Conservation (phyloP, 2,888 invertebrate genomes). For the Leucophenga montana region DNA sequence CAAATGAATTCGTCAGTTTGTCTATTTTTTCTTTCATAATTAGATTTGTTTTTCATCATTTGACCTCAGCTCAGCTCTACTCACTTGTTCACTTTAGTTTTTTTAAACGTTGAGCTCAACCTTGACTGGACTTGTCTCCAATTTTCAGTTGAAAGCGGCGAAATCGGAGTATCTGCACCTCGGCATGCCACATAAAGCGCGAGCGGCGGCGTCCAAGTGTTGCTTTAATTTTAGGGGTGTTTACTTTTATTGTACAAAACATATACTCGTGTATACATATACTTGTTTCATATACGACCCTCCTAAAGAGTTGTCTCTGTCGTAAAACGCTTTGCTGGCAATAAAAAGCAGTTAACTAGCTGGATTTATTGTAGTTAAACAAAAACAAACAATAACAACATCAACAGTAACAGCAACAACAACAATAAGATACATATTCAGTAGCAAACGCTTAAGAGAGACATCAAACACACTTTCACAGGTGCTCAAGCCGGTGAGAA, state of each 20-base stretch:
- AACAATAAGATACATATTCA: background rate
- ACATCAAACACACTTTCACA: slow-evolving; percentile 52
- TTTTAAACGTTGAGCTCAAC: too few species aligned
- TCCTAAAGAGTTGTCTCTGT: slow-evolving; percentile 45
- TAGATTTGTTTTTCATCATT: background rate
- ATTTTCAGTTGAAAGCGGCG: too few species aligned
- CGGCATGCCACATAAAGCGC: too few species aligned
- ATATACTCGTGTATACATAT: slow-evolving; percentile 45
- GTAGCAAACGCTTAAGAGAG: slow-evolving; percentile 19
- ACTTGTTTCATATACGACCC: slow-evolving; percentile 38
- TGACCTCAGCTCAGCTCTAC: too few species aligned
- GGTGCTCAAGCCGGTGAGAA: slow-evolving; percentile 46
- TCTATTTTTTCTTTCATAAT: background rate
- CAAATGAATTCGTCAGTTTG: too few species aligned
- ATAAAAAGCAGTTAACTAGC: slow-evolving; percentile 66
- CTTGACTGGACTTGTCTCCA: too few species aligned
- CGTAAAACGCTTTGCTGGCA: slow-evolving; percentile 65
- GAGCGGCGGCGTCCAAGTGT: slow-evolving; percentile 40
- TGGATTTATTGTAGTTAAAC: slow-evolving; percentile 66
- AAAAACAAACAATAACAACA: too few species aligned
- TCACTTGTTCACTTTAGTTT: too few species aligned
- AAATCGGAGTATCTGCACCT: too few species aligned
- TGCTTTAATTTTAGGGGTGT: slow-evolving; percentile 52
- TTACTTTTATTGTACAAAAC: slow-evolving; percentile 55
- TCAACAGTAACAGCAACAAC: slow-evolving; percentile 12